Conservation (phyloP, 2,888 invertebrate genomes). For the Merodon equestris region DNA sequence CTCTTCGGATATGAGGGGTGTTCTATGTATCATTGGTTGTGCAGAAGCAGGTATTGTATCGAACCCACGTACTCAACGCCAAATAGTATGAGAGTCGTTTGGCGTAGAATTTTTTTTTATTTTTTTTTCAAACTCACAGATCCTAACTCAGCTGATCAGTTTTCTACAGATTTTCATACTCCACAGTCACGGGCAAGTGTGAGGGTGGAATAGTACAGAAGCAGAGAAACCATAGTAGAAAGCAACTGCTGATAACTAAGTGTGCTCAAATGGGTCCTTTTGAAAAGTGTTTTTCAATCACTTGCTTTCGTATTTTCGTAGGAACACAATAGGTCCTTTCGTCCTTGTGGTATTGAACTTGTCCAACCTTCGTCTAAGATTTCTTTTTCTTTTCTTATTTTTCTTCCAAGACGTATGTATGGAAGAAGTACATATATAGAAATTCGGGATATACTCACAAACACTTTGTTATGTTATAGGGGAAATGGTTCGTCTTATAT, state of each 20-base stretch:
- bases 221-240: constrained; percentile 12
- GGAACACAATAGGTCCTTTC: constrained; percentile 31
- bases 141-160: too few species aligned
- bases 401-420: constrained; percentile 1
- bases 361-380: constrained; percentile 45
- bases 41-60: constrained; percentile 34
- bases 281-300: constrained; percentile 9
- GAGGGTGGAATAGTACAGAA: background rate
- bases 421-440: too few species aligned
- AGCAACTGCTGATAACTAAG: constrained; percentile 3
- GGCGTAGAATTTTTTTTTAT: too few species aligned
- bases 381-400: constrained; percentile 38
- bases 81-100: background rate
- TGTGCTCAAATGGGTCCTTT: constrained; percentile 21
- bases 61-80: background rate
- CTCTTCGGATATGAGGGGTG: constrained; percentile 31
- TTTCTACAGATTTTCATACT: too few species aligned
- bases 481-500: too few species aligned
- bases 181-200: too few species aligned
- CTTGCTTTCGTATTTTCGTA: constrained; percentile 15
- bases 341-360: constrained; percentile 58
- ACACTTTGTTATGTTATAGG: too few species aligned
- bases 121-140: too few species aligned
- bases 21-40: constrained; percentile 37
- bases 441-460: too few species aligned